A percentile compares a stretch with the other conserved stretches of the same genome.
Conservation (phyloP, 2,797 vertebrate genomes). For the Lacerta agilis region DNA sequence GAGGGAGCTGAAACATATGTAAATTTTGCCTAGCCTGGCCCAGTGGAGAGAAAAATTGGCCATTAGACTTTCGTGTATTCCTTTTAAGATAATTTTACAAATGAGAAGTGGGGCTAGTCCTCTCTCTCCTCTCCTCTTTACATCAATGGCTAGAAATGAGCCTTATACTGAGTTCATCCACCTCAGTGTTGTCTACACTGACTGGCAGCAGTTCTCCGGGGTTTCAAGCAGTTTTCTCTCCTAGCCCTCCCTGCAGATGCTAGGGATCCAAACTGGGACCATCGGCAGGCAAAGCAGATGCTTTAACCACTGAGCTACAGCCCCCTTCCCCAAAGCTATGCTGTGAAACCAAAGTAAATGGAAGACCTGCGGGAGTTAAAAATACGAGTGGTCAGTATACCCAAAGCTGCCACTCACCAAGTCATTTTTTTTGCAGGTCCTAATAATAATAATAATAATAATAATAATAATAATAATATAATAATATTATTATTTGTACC, state of each 20-base stretch:
- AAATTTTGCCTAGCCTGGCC: constrained; percentile 25
- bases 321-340: background rate
- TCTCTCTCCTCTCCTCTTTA: constrained; percentile 6
- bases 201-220: too few relatives aligned
- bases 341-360: constrained; percentile 44
- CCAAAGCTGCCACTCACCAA: constrained; percentile 27
- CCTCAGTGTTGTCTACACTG: too few relatives aligned
- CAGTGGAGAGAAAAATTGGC: constrained; percentile 43
- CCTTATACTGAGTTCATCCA: too few relatives aligned
- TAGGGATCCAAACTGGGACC: too few relatives aligned
- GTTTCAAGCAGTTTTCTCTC: too few relatives aligned
- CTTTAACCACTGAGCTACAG: too few relatives aligned
- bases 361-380: constrained; percentile 51
- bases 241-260: too few relatives aligned
- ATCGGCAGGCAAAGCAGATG: too few relatives aligned
- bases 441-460: too few relatives aligned
- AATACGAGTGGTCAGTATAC: constrained; percentile 47
- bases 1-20: constrained; percentile 8
- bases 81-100: constrained; percentile 48
- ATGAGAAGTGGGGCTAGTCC: constrained; percentile 20
- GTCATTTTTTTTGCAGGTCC: constrained; percentile 35
- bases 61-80: constrained; percentile 50
- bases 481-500: too few relatives aligned
- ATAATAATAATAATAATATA: too few relatives aligned
- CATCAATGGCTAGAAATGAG: background rate